phyloP scores from a whole-genome alignment of 64 coral and sea anemone species.

The Platygyra sinensis region DNA sequence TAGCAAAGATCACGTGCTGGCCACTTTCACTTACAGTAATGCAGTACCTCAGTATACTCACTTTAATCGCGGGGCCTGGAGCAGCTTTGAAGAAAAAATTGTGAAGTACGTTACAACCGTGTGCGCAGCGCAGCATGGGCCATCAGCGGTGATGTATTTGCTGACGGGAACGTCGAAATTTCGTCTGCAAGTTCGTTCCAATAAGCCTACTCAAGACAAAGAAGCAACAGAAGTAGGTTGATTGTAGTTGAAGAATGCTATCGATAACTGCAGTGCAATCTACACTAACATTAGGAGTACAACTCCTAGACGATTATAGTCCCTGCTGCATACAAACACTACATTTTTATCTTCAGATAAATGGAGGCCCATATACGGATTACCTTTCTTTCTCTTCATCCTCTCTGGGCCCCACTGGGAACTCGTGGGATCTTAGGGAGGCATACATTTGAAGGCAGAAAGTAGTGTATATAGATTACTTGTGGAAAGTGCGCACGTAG shows the following conservation, averaged over 20 bases:
- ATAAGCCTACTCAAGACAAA: not conserved
- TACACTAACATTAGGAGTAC: too few relatives aligned
- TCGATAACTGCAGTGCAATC: not conserved
- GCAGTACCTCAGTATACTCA: not conserved
- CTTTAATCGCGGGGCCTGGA: not conserved
- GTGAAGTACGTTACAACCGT: not conserved
- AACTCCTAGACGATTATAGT: too few relatives aligned
- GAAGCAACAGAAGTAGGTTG: not conserved
- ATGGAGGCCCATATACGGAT: too few relatives aligned
- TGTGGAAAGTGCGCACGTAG: too few relatives aligned
- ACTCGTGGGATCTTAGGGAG: too few relatives aligned
- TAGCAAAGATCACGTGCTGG: not conserved
- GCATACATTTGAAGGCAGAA: too few relatives aligned
- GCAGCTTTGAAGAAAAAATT: not conserved
- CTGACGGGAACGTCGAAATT: not conserved
- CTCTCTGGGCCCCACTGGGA: too few relatives aligned
- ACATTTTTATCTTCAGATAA: too few relatives aligned
- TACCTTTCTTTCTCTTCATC: too few relatives aligned
- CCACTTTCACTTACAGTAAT: constrained; percentile 16
- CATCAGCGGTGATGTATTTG: constrained; percentile 5
- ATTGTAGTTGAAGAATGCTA: not conserved
- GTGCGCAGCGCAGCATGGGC: not conserved
- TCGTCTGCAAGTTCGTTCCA: not conserved
- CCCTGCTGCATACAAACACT: too few relatives aligned
- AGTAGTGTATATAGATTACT: too few relatives aligned